Evolutionary conservation across 2,113 vertebrate genomes (phyloP).

Genomic region (Chlorodrepanis virens): DNA sequence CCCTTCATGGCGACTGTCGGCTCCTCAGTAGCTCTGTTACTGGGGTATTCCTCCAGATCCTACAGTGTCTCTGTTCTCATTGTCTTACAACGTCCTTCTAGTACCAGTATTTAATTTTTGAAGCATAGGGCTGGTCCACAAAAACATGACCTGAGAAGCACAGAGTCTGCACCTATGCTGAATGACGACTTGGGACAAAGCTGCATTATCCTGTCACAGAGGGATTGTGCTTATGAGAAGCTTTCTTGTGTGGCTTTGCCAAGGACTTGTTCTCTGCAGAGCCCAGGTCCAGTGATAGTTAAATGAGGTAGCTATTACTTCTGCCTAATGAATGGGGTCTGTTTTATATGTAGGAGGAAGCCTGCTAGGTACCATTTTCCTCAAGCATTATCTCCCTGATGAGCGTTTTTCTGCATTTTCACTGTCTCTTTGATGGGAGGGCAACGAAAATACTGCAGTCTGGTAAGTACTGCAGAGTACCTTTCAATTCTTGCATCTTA

Average conservation of each 20-base stretch:
- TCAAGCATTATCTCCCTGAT: neutral
- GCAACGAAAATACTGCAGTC: neutral
- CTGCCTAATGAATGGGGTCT: neutral
- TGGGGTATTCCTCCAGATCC: neutral
- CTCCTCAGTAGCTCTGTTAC: neutral
- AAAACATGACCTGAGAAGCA: neutral
- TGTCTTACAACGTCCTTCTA: neutral
- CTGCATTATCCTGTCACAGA: neutral
- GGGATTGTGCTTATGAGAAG: neutral
- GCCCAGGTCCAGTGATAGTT: neutral
- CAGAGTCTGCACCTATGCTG: neutral
- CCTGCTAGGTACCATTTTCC: neutral
- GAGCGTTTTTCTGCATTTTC: neutral
- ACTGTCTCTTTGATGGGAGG: neutral
- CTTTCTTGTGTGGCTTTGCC: neutral
- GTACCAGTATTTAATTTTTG: neutral
- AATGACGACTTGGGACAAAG: neutral
- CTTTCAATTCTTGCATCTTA: neutral
- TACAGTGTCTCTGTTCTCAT: neutral
- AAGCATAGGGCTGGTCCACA: neutral
- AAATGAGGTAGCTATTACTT: neutral
- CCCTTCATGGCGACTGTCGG: neutral
- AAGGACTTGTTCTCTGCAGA: neutral
- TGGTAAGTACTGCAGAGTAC: neutral
- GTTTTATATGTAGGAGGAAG: neutral